Conservation (phyloP, 2,113 vertebrate genomes). For the Hucho hucho region DNA sequence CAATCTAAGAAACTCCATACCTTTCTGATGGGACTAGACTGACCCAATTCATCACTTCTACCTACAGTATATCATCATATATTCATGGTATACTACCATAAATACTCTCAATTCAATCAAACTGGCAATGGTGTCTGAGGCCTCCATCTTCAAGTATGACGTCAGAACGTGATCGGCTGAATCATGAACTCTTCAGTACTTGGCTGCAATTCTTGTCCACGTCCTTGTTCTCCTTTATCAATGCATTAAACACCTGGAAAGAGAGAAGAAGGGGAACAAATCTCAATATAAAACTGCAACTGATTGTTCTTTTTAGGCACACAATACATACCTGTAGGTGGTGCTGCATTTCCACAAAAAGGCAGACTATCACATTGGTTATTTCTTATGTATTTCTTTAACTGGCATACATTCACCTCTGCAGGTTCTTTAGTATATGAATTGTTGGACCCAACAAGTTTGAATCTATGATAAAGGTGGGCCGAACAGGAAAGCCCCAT, state of each 20-base stretch:
- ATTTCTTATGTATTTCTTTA: neutral
- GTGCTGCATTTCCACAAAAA: neutral
- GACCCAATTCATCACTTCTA: neutral
- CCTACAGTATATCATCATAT: neutral
- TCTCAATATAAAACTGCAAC: neutral
- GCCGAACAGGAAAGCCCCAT: too few relatives aligned
- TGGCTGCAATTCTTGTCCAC: constrained; percentile 82
- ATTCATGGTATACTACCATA: neutral
- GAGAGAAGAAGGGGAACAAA: neutral
- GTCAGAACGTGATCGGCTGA: neutral
- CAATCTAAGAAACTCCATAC: neutral
- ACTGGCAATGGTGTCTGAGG: constrained; percentile 38
- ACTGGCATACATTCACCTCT: neutral
- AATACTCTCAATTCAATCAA: constrained; percentile 27
- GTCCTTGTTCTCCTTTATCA: constrained; percentile 90
- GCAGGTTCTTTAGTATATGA: neutral
- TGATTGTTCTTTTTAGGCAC: too few relatives aligned
- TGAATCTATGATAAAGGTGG: too few relatives aligned
- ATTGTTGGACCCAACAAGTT: too few relatives aligned
- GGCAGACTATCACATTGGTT: too few relatives aligned
- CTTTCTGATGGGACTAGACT: neutral
- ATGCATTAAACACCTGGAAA: constrained; percentile 81
- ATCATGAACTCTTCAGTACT: constrained; percentile 78
- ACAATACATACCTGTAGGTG: constrained; percentile 13
- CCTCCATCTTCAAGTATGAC: constrained; percentile 28